These are phyloP conservation scores for Scaptomyza flava DNA, from an alignment of 2,888 invertebrate genomes.

Conservation along the genomic window DNA sequence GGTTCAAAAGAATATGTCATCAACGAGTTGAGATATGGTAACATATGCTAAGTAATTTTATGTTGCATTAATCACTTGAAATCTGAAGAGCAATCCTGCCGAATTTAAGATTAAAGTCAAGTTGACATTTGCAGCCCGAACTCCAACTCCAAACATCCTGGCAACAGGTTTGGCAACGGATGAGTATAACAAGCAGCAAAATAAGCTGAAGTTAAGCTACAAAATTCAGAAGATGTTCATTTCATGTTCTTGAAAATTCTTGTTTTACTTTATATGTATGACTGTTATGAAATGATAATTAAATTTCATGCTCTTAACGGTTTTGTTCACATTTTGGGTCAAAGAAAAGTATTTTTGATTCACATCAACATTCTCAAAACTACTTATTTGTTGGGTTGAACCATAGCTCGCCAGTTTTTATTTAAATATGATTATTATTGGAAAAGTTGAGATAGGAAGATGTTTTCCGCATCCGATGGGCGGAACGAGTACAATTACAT, in stretches of 20 bases:
- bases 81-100: constrained; percentile 15
- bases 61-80: constrained; percentile 33
- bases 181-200: not conserved
- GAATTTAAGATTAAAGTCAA: constrained; percentile 18
- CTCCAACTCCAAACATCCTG: constrained; percentile 6
- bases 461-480: constrained; percentile 1
- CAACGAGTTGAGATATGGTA: constrained; percentile 32
- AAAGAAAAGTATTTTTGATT: not conserved
- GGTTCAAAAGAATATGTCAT: constrained; percentile 20
- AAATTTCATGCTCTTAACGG: too few species aligned
- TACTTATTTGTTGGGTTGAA: too few species aligned
- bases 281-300: too few species aligned
- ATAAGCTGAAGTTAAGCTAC: not conserved
- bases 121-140: constrained; percentile 15
- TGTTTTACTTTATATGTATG: not conserved
- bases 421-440: too few species aligned
- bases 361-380: too few species aligned
- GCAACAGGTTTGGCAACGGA: constrained; percentile 45
- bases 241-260: not conserved
- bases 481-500: not conserved
- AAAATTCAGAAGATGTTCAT: too few species aligned
- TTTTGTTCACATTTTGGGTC: too few species aligned
- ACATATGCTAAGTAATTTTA: constrained; percentile 56
- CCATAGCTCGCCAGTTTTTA: too few species aligned
- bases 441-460: not conserved